phyloP scores from a whole-genome alignment of 2,113 vertebrate genomes.

The Uropsilus gracilis region DNA sequence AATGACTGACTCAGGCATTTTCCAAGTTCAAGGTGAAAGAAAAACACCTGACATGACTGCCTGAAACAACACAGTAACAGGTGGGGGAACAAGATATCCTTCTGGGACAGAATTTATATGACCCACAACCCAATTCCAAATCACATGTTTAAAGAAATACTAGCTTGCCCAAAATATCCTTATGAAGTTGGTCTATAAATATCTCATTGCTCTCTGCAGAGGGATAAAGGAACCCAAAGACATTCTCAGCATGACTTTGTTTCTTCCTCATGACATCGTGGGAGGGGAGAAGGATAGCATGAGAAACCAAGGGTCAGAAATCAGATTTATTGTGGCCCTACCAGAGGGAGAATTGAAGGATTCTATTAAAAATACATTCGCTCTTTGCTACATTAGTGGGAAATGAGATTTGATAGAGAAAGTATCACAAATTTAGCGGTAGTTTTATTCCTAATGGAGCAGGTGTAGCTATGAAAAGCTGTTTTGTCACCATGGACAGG shows the following conservation, averaged over 20 bases:
- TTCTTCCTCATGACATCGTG: not conserved
- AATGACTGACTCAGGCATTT: conserved; percentile 1
- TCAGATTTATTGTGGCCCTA: not conserved
- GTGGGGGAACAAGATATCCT: not conserved
- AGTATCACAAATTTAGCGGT: not conserved
- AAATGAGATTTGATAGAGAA: not conserved
- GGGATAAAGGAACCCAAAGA: conserved; percentile 6
- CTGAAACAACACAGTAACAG: not conserved
- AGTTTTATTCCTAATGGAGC: not conserved
- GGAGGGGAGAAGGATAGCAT: not conserved
- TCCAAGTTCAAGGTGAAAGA: conserved; percentile 32
- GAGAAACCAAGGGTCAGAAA: not conserved
- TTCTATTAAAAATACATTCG: conserved; percentile 6
- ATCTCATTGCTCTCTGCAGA: not conserved
- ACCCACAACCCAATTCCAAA: not conserved
- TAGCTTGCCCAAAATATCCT: conserved; percentile 39
- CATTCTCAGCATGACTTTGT: not conserved
- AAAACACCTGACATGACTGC: not conserved
- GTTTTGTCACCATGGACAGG: no score
- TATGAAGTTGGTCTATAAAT: conserved; percentile 18
- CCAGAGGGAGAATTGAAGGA: not conserved
- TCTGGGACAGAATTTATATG: not conserved
- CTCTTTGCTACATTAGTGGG: not conserved
- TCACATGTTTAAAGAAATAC: conserved; percentile 12
- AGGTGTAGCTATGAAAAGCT: no score